Evolutionary conservation across 2,888 invertebrate species (phyloP), one percentile per base, ranked within the genome.

Genomic region (Polylopha cassiicola): DNA sequence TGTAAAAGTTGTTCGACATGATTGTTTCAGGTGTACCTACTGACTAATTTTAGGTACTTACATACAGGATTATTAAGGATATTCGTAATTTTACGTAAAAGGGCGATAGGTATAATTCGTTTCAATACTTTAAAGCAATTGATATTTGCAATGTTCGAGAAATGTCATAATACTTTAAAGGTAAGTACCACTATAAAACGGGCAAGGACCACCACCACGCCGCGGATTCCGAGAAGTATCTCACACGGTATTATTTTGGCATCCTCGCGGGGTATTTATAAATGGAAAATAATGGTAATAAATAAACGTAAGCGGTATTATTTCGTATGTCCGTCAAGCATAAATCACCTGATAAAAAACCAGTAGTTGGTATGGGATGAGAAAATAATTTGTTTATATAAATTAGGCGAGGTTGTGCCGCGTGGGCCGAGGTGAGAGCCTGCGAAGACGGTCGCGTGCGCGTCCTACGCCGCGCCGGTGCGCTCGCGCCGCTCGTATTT

Each of bases 351-450:
- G 53, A 53, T 54, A 62, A 56, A 66, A 76, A 70, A 73, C 70
- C 77, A 76, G 77, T 75, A 77, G 77, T 74, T 70, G 62, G 61
- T 53, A 50, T 51, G 55, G 69, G 69, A 72, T 73, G 73, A 61
- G 72, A 73, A 71, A 71, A 72, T 74, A 72, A 75, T 74, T 74
- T 76, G 72, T 76, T 74, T 66, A 73, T 68, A 75, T 74, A 73
- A 75, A 73, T 76, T 69, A 76, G 61, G 60, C 49, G 44, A 54
- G 45, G 61, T 53, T 41, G 34, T 42, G 45, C 36, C 18, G 50
- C 46, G 53, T 49, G 76, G 76, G 77, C 75, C 71, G 79, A 52
- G 47, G 66, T 39, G 45, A 62, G 64, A 53, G 66, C 63, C 68
- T 65, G 71, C 70, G 69, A 67, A 57, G 62, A 64, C 66, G n/a